phyloP scores from a whole-genome alignment of 2,888 invertebrate genomes.

The Lordiphosa andalusiaca region DNA sequence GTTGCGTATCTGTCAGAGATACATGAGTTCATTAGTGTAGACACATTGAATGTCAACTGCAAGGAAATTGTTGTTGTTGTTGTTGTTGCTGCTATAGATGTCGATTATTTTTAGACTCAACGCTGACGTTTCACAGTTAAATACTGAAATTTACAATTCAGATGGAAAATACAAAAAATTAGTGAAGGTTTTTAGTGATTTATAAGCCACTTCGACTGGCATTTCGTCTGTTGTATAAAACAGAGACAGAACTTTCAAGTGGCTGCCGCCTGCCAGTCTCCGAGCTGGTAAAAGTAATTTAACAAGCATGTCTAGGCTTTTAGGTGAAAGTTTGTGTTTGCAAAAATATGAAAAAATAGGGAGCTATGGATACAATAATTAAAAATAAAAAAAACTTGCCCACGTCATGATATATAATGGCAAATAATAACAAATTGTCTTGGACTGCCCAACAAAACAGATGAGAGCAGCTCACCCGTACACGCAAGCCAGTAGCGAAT shows the following conservation, averaged over 20 bases:
- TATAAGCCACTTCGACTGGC: slow-evolving; percentile 30
- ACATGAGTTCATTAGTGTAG: slow-evolving; percentile 73
- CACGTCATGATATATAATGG: slow-evolving; percentile 68
- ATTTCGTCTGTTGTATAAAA: slow-evolving; percentile 34
- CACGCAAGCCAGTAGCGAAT: slow-evolving; percentile 18
- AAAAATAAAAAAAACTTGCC: slow-evolving; percentile 35
- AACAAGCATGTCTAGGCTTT: slow-evolving; percentile 31
- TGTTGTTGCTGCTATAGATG: slow-evolving; percentile 10
- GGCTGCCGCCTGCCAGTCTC: slow-evolving; percentile 7
- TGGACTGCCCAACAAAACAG: slow-evolving; percentile 36
- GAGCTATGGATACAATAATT: slow-evolving; percentile 16
- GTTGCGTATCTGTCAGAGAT: slow-evolving; percentile 59
- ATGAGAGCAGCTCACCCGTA: not conserved
- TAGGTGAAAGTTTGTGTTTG: slow-evolving; percentile 47
- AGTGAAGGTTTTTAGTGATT: slow-evolving; percentile 46
- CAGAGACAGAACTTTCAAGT: slow-evolving; percentile 14
- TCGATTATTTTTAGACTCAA: slow-evolving; percentile 54
- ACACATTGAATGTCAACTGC: slow-evolving; percentile 73
- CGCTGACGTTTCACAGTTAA: slow-evolving; percentile 60
- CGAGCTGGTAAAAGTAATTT: slow-evolving; percentile 23
- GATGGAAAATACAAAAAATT: slow-evolving; percentile 18
- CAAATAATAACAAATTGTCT: slow-evolving; percentile 71
- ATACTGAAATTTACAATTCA: slow-evolving; percentile 43
- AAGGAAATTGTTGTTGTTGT: slow-evolving; percentile 63
- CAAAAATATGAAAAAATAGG: slow-evolving; percentile 27